Conservation (phyloP, 2,113 vertebrate genomes). For the Ictidomys tridecemlineatus region DNA sequence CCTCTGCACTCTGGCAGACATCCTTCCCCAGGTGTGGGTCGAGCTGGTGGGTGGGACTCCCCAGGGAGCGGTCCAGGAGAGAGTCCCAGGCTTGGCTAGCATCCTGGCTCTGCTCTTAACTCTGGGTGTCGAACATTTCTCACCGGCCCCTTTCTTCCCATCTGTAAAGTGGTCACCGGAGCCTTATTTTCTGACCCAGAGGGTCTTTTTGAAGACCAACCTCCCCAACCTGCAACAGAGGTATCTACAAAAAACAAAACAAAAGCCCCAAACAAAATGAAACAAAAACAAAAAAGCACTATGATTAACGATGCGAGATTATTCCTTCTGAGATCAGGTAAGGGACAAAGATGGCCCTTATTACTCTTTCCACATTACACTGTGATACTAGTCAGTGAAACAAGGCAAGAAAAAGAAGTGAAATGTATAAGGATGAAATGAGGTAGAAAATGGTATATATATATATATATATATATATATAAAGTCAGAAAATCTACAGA, state of each 20-base stretch:
- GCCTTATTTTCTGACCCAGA: constrained; percentile 7
- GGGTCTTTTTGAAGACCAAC: not conserved
- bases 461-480: too few species aligned
- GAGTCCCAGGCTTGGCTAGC: not conserved
- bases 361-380: not conserved
- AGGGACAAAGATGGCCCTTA: not conserved
- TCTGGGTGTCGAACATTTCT: not conserved
- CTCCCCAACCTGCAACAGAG: not conserved
- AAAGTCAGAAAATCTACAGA: not conserved
- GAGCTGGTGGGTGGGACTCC: not conserved
- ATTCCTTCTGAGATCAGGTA: constrained; percentile 14
- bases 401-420: constrained; percentile 47
- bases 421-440: not conserved
- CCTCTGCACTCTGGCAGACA: not conserved
- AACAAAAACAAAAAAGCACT: not conserved
- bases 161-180: not conserved
- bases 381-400: not conserved
- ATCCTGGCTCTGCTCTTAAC: not conserved
- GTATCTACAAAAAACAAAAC: not conserved
- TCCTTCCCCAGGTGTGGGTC: not conserved
- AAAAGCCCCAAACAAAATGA: not conserved
- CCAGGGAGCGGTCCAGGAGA: not conserved
- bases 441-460: not conserved
- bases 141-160: not conserved
- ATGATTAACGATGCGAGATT: not conserved